Evolutionary conservation across 2,797 vertebrate genomes (phyloP).

Genomic region (Lutjanus argentimaculatus): DNA sequence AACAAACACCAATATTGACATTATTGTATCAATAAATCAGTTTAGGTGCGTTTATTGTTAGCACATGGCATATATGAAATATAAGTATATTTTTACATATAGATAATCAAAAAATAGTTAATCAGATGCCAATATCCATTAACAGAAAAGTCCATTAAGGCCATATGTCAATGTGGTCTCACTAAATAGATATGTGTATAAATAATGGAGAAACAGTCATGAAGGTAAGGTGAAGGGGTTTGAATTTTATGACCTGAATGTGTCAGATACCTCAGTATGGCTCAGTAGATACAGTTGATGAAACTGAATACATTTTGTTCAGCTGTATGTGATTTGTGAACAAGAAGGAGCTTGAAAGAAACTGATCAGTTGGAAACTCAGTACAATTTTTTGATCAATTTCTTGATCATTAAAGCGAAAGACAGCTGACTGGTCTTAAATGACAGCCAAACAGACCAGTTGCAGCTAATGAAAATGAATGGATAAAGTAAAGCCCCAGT

Average conservation of each 20-base stretch:
- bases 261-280: background rate
- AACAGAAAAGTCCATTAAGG: background rate
- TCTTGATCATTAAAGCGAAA: slow-evolving; percentile 12
- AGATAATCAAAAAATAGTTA: background rate
- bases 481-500: slow-evolving; percentile 36
- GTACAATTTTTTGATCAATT: background rate
- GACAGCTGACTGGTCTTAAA: slow-evolving; percentile 7
- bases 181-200: background rate
- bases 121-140: background rate
- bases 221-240: background rate
- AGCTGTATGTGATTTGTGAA: background rate
- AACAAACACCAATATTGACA: no score
- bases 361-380: background rate
- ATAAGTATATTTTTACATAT: background rate
- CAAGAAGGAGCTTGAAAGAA: background rate
- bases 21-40: no score
- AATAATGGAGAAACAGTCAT: background rate
- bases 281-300: background rate
- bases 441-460: slow-evolving; percentile 13
- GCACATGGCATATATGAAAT: background rate
- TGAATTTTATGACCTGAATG: background rate
- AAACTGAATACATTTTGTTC: background rate
- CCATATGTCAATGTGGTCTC: background rate
- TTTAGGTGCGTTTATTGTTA: no score
- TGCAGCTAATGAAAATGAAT: slow-evolving; percentile 37